Conservation (phyloP, 2,888 invertebrate genomes). For the Petrophora chlorosata region DNA sequence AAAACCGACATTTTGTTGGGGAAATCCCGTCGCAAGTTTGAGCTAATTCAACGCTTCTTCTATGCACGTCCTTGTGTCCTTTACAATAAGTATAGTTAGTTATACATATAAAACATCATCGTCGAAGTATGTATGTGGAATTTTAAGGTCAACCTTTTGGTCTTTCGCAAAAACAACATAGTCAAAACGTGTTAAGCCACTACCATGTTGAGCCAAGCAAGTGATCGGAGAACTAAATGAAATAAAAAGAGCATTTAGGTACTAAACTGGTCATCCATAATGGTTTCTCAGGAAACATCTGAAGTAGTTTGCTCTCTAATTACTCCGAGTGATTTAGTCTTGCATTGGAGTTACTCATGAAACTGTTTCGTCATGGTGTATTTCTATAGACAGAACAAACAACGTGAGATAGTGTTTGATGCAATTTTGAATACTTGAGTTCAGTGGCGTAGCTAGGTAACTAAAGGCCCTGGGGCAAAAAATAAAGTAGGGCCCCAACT, state of each 20-base stretch:
- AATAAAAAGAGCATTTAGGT: slow-evolving; percentile 14
- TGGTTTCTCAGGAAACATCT: slow-evolving; percentile 34
- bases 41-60: too few species aligned
- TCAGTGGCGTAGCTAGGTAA: too few species aligned
- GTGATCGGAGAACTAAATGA: slow-evolving; percentile 7
- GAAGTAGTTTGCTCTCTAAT: slow-evolving; percentile 32
- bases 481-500: too few species aligned
- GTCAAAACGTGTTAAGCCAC: neutral
- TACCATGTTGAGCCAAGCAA: slow-evolving; percentile 5
- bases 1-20: too few species aligned
- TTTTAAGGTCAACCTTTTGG: too few species aligned
- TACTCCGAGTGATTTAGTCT: slow-evolving; percentile 25
- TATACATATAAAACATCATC: too few species aligned
- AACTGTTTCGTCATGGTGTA: slow-evolving; percentile 26
- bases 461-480: too few species aligned
- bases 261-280: slow-evolving; percentile 30
- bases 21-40: too few species aligned
- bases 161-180: neutral
- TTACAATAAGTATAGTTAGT: too few species aligned
- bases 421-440: slow-evolving; percentile 3
- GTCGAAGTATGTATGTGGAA: too few species aligned
- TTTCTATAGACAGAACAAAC: slow-evolving; percentile 29
- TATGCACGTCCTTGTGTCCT: too few species aligned
- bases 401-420: slow-evolving; percentile 16
- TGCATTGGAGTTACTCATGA: slow-evolving; percentile 23